Percentiles rank a stretch among this genome's conserved stretches.
Conservation (phyloP, 1,140 invertebrate species). For the Eueides isabella region DNA sequence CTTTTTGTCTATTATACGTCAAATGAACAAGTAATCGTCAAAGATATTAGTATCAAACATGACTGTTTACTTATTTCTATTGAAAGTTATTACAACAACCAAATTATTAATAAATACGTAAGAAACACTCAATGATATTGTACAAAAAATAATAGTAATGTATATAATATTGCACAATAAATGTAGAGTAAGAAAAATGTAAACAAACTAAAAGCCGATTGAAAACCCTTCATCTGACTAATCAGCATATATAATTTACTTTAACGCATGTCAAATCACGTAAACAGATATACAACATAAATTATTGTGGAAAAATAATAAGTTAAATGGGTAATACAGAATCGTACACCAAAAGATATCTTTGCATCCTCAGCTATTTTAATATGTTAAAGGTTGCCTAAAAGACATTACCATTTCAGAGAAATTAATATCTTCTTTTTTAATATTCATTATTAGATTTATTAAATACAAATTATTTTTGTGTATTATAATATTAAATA, state of each 20-base stretch:
- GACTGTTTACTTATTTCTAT: neutral
- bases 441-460: too few relatives aligned
- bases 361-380: too few relatives aligned
- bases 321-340: conserved; percentile 19
- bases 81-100: neutral
- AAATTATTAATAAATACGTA: too few relatives aligned
- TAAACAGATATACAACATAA: conserved; percentile 15
- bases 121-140: too few relatives aligned
- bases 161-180: neutral
- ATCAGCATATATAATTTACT: conserved; percentile 9
- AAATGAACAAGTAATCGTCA: neutral
- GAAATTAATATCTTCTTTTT: too few relatives aligned
- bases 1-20: too few relatives aligned
- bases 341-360: too few relatives aligned
- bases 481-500: too few relatives aligned
- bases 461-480: too few relatives aligned
- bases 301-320: conserved; percentile 10
- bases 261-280: conserved; percentile 16
- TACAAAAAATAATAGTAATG: neutral
- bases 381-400: too few relatives aligned
- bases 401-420: too few relatives aligned
- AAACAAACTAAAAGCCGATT: conserved; percentile 15
- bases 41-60: neutral
- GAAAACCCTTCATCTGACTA: conserved; percentile 14
- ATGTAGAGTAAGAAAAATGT: conserved; percentile 17